Evolutionary conservation across 2,113 vertebrate species (phyloP).

Genomic region (Tetrao urogallus): DNA sequence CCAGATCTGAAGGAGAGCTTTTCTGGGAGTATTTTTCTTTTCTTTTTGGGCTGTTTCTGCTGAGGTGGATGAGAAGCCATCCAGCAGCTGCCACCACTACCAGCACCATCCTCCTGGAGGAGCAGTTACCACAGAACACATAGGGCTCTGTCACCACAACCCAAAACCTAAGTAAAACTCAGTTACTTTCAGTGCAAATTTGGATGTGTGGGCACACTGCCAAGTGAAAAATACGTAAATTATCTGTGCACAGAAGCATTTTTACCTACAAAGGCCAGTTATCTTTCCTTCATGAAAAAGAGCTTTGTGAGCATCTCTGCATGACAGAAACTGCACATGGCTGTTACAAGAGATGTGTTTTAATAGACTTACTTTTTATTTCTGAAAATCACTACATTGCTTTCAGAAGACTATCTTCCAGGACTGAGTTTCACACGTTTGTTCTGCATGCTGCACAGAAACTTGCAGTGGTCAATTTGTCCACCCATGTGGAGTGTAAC

Average conservation of each 20-base stretch:
- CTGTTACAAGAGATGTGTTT: neutral
- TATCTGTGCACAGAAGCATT: neutral
- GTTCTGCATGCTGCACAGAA: neutral
- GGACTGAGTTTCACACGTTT: neutral
- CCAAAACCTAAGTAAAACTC: neutral
- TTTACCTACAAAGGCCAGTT: neutral
- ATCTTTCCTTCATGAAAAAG: neutral
- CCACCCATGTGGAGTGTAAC: neutral
- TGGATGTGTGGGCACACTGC: neutral
- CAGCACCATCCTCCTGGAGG: neutral
- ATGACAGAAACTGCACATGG: neutral
- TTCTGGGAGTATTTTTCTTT: neutral
- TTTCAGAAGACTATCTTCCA: neutral
- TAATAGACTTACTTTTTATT: neutral
- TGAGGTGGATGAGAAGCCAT: neutral
- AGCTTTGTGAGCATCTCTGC: neutral
- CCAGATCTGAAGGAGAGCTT: neutral
- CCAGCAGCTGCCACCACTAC: neutral
- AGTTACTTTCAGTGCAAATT: neutral
- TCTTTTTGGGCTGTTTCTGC: neutral
- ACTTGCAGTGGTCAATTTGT: neutral
- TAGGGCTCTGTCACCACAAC: neutral
- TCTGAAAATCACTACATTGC: neutral
- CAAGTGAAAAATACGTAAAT: neutral
- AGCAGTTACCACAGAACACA: accelerated